Evolutionary conservation across 2,797 vertebrate genomes (phyloP).

Genomic region (Limosa lapponica): DNA sequence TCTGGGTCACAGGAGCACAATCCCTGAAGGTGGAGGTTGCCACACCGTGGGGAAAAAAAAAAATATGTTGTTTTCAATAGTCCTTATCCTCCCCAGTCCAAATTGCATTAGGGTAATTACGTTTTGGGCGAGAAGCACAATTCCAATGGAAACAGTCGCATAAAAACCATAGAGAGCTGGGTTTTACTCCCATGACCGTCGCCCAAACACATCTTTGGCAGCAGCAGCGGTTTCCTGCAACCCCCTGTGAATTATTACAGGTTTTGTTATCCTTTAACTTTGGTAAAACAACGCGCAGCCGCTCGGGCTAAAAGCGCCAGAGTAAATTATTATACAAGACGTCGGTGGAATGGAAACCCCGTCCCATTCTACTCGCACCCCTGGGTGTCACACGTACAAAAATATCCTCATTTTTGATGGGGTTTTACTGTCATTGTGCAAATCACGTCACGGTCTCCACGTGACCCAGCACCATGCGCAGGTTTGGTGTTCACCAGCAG

Average conservation of each 20-base stretch:
- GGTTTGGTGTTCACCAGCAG: background rate
- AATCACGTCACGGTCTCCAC: accelerated
- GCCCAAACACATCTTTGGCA: background rate
- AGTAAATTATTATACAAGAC: conserved; percentile 35
- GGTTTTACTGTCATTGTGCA: background rate
- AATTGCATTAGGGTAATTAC: accelerated
- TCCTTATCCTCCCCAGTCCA: background rate
- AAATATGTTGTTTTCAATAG: background rate
- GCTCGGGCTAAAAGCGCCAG: background rate
- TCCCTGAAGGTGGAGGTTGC: accelerated
- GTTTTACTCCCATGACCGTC: background rate
- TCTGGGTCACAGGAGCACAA: background rate
- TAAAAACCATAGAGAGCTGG: accelerated
- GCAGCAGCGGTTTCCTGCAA: background rate
- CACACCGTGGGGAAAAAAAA: too few species aligned
- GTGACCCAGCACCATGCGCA: background rate
- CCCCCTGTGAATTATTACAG: background rate
- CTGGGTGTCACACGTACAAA: background rate
- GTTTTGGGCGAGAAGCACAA: background rate
- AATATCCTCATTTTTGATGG: background rate
- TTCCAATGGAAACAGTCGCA: accelerated
- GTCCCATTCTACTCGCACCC: accelerated
- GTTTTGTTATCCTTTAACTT: conserved; percentile 49
- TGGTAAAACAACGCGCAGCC: background rate
- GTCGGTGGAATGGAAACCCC: accelerated